Evolutionary conservation across 2,797 vertebrate species (phyloP).

Genomic region (Tragopan temminckii): DNA sequence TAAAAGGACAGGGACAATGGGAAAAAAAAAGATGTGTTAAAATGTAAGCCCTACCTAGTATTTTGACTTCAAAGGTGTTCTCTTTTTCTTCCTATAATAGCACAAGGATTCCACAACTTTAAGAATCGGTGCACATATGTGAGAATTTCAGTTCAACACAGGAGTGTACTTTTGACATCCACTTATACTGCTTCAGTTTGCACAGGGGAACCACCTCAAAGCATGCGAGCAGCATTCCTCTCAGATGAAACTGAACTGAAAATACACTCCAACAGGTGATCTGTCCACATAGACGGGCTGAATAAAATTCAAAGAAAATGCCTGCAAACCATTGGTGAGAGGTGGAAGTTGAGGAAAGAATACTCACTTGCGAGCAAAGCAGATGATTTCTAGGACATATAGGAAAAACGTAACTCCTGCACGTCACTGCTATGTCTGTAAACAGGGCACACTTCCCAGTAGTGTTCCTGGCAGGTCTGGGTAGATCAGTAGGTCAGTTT

Average conservation of each 20-base stretch:
- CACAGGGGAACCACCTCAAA: neutral
- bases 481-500: constrained; percentile 20
- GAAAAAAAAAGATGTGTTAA: neutral
- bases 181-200: neutral
- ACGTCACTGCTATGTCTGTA: neutral
- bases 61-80: neutral
- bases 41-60: neutral
- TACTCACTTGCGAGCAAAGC: neutral
- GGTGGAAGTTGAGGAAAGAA: neutral
- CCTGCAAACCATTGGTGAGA: neutral
- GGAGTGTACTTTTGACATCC: neutral
- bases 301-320: neutral
- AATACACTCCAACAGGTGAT: neutral
- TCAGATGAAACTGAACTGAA: neutral
- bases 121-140: neutral
- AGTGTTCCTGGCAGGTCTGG: constrained; percentile 12
- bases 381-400: neutral
- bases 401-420: neutral
- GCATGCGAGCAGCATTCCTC: neutral
- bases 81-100: neutral
- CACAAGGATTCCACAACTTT: neutral
- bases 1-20: neutral
- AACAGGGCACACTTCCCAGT: neutral
- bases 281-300: rapidly evolving
- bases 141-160: neutral